These are phyloP conservation scores for Leptarthrus brevirostris DNA, from an alignment of 2,888 invertebrate species.

Conservation along the genomic window DNA sequence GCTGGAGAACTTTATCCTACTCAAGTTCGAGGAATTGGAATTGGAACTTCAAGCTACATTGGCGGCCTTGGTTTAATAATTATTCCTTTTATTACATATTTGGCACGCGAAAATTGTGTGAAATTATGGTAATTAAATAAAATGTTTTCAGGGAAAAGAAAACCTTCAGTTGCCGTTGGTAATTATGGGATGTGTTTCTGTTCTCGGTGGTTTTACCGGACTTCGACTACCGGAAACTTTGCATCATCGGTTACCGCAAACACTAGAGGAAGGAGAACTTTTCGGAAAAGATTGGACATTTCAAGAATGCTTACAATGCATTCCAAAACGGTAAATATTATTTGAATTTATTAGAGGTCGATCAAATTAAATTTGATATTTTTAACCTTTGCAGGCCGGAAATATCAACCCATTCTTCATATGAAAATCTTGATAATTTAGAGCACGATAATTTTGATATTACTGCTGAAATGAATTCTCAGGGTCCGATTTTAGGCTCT, in stretches of 20 bases:
- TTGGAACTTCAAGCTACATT: slow-evolving; percentile 90
- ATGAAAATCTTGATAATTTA: slow-evolving; percentile 82
- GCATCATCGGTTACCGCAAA: slow-evolving; percentile 84
- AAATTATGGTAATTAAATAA: neutral
- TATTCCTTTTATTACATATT: slow-evolving; percentile 90
- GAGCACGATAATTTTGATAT: slow-evolving; percentile 68
- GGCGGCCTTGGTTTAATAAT: slow-evolving; percentile 89
- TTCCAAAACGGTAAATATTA: slow-evolving; percentile 72
- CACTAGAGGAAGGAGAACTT: slow-evolving; percentile 87
- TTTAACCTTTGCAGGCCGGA: slow-evolving; percentile 68
- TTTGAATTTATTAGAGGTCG: no score
- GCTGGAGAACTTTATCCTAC: slow-evolving; percentile 93
- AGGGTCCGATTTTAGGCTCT: slow-evolving; percentile 61
- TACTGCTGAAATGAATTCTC: slow-evolving; percentile 60
- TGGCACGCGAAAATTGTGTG: slow-evolving; percentile 73
- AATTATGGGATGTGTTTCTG: slow-evolving; percentile 85
- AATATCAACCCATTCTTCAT: slow-evolving; percentile 71
- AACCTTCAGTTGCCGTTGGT: slow-evolving; percentile 84
- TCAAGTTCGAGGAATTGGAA: slow-evolving; percentile 87
- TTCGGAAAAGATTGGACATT: slow-evolving; percentile 86
- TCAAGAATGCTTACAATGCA: slow-evolving; percentile 79
- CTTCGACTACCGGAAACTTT: slow-evolving; percentile 87
- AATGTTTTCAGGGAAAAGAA: slow-evolving; percentile 78
- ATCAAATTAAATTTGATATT: no score
- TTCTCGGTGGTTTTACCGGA: slow-evolving; percentile 83